Evolutionary conservation across 2,888 invertebrate species (phyloP).

Genomic region (Platycnemis pennipes): DNA sequence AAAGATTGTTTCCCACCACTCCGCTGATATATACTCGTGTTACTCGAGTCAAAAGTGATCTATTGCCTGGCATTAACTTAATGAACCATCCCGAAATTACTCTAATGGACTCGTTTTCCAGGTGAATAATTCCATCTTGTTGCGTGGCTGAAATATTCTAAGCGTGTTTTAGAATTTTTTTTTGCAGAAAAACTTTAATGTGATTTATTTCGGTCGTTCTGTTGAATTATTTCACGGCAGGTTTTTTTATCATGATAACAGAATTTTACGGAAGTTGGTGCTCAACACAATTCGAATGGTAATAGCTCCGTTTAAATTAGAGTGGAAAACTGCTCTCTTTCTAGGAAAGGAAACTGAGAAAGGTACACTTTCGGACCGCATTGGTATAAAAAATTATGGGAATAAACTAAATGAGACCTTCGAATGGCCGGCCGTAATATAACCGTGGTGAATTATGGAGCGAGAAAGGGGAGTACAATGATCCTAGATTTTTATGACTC

Average conservation of each 20-base stretch:
- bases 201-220: background rate
- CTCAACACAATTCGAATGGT: background rate
- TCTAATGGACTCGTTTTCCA: background rate
- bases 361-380: background rate
- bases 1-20: background rate
- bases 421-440: background rate
- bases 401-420: too few species aligned
- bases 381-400: background rate
- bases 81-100: background rate
- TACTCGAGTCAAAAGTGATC: background rate
- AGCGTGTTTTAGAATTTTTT: background rate
- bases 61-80: background rate
- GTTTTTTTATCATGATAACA: background rate
- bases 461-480: background rate
- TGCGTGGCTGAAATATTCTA: background rate
- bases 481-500: background rate
- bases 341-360: background rate
- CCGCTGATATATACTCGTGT: background rate
- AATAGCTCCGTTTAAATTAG: background rate
- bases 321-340: background rate
- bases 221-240: background rate
- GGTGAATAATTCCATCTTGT: background rate
- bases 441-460: background rate
- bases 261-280: background rate
- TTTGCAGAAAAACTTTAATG: background rate